A percentile compares a stretch with the other conserved stretches of the same genome.
phyloP scores from a whole-genome alignment of 2,797 vertebrate genomes.

The Lycodopsis pacificus region DNA sequence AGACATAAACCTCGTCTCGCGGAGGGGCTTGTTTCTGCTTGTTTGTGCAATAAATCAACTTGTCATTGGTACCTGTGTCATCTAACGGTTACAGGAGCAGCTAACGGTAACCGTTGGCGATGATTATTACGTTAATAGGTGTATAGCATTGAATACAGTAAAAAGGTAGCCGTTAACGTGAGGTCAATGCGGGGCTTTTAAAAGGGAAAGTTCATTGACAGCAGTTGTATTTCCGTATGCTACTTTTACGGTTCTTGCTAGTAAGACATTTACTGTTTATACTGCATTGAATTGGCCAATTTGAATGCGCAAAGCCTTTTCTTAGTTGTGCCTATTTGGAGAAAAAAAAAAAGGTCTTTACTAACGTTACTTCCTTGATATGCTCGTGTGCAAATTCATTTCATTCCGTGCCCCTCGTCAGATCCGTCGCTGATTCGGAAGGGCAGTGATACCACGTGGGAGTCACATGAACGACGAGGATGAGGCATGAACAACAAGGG shows the following conservation, averaged over 20 bases:
- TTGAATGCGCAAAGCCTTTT: not conserved
- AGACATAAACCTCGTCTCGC: not conserved
- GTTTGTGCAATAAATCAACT: not conserved
- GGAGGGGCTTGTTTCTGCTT: not conserved
- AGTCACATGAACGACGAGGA: conserved; percentile 85
- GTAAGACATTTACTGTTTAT: not conserved
- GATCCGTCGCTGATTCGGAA: conserved; percentile 72
- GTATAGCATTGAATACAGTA: not conserved
- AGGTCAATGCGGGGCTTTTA: not conserved
- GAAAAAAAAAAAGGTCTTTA: too few relatives aligned
- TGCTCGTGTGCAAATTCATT: conserved; percentile 7
- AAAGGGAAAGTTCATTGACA: not conserved
- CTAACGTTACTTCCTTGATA: not conserved
- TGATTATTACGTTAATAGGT: conserved; percentile 1
- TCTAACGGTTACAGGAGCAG: not conserved
- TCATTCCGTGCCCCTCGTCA: conserved; percentile 31
- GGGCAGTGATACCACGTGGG: conserved; percentile 80
- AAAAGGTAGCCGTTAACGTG: not conserved
- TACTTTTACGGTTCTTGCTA: not conserved
- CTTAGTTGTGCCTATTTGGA: too few relatives aligned
- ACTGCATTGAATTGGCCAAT: too few relatives aligned
- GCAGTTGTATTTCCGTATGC: not conserved
- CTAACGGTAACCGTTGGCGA: conserved; percentile 32
- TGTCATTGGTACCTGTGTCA: not conserved
- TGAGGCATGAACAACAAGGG: conserved; percentile 77